Percentiles rank a stretch among this genome's conserved stretches.
Evolutionary conservation across 2,888 invertebrate species (phyloP).

Genomic region (Nomada ferruginata): DNA sequence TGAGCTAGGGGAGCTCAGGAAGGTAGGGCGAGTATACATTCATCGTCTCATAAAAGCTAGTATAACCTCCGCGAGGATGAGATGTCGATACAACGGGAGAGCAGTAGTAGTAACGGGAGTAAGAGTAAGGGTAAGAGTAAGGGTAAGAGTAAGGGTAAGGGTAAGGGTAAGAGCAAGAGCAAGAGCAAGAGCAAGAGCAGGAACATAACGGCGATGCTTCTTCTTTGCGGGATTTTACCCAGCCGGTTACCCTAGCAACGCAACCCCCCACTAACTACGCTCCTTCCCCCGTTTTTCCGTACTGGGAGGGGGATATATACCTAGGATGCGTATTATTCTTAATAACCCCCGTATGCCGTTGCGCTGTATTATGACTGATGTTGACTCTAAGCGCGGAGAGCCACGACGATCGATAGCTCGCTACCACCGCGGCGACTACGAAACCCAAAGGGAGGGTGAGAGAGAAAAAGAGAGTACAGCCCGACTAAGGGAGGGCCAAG

Average conservation of each 20-base stretch:
- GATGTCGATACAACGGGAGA: conserved; percentile 77
- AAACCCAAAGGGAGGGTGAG: conserved; percentile 43
- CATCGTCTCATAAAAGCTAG: conserved; percentile 76
- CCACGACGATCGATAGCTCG: conserved; percentile 75
- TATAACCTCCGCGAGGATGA: conserved; percentile 78
- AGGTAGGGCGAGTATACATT: conserved; percentile 61
- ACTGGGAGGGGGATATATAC: conserved; percentile 69
- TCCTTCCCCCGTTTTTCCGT: conserved; percentile 63
- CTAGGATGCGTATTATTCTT: conserved; percentile 84
- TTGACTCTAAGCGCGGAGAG: conserved; percentile 82
- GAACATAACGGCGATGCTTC: conserved; percentile 77
- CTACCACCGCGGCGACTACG: conserved; percentile 58
- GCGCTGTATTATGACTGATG: conserved; percentile 84
- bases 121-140: conserved; percentile 54
- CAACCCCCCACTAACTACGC: conserved; percentile 62
- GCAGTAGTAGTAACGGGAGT: conserved; percentile 41
- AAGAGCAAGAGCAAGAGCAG: conserved; percentile 44
- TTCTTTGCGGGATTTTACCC: conserved; percentile 84
- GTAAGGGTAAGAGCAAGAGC: conserved; percentile 39
- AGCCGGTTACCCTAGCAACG: conserved; percentile 83
- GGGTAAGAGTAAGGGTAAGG: conserved; percentile 39
- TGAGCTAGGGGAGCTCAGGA: conserved; percentile 29
- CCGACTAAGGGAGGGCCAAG: conserved; percentile 49
- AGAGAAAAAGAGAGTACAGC: conserved; percentile 14
- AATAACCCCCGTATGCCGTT: conserved; percentile 82